Percentiles rank a stretch among this genome's conserved stretches.
phyloP scores from a whole-genome alignment of 2,113 vertebrate genomes.

The Elephantulus edwardii region DNA sequence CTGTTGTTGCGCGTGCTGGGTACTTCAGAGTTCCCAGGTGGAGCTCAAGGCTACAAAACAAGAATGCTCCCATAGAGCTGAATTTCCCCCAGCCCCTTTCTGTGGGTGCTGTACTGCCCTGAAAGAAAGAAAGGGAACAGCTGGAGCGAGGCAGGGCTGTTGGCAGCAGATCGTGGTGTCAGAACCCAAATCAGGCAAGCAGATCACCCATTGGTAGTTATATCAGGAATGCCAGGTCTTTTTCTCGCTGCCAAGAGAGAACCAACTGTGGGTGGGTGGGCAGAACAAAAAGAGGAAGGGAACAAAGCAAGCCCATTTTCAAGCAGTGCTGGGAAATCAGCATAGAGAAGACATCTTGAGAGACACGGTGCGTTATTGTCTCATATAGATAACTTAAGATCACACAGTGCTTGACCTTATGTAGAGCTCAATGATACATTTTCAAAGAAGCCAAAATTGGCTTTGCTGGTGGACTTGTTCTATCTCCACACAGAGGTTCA shows the following conservation, averaged over 20 bases:
- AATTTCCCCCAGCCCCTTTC: neutral
- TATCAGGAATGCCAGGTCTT: conserved; percentile 25
- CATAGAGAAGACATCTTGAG: neutral
- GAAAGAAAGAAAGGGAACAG: conserved; percentile 43
- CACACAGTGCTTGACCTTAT: neutral
- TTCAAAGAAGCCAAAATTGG: neutral
- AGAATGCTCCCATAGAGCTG: neutral
- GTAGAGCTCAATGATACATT: neutral
- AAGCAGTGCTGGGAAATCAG: neutral
- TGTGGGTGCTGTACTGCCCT: neutral
- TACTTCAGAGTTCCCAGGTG: neutral
- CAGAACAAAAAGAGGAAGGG: neutral
- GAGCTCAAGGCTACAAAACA: neutral
- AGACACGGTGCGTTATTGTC: neutral
- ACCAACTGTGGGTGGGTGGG: neutral
- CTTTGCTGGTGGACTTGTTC: neutral
- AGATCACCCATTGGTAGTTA: neutral
- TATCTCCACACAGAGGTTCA: neutral
- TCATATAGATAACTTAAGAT: neutral
- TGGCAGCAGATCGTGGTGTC: conserved; percentile 37
- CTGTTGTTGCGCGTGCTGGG: neutral
- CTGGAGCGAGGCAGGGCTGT: conserved; percentile 41
- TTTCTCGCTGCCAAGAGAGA: conserved; percentile 23
- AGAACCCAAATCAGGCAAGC: conserved; percentile 32
- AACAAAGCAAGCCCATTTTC: neutral